Evolutionary conservation across 2,113 vertebrate species (phyloP), one percentile per base, ranked within the genome.

Genomic region (Channa maculata): DNA sequence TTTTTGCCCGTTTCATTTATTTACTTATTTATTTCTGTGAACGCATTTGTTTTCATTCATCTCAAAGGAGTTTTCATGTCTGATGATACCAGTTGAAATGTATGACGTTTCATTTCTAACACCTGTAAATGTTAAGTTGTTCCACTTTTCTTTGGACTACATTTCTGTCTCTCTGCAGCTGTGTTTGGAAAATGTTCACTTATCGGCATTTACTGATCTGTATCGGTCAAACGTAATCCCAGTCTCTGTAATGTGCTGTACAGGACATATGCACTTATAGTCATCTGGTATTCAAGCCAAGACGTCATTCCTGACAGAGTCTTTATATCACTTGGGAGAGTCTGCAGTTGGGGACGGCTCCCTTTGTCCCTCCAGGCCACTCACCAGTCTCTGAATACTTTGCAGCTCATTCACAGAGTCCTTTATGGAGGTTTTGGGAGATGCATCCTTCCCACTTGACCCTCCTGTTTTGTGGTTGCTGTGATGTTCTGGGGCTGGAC

Each of bases 351-450:
- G 95, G 7, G 96, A 96, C 46, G 95, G 81, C 86, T 96, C 96
- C 89, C 95, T 84, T 86, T 99, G 96, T 87, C 95, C 95, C 90
- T 99, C 97, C 92, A 99, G 91, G 78, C 98, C 98, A 84, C 98
- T 99, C 89, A 99, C 97, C 88, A 99, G 96, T 96, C 97, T 98
- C 93, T 99, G 98, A 85, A 99, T 99, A 87, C 96, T 99, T 82
- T 99, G 97, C 63, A 99, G 95, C 93, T 99, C 97, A 0, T 98
- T 99, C 89, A 97, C 96, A 11, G 95, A 96, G 90, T 99, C 97
- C 90, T 98, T 98, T 86, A 97, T 77, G 6, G 96, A 92, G 80
- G 90, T 89, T 81, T 97, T 96, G 46, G 98, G 96, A 5, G 97
- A 98, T 0, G 92, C 84, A 9, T 92, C 93, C 73, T 94, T 90